A percentile compares a stretch with the other conserved stretches of the same genome.
These are phyloP conservation scores for Meloidogyne floridensis DNA, from an alignment of 1,140 invertebrate species.

Conservation along the genomic window DNA sequence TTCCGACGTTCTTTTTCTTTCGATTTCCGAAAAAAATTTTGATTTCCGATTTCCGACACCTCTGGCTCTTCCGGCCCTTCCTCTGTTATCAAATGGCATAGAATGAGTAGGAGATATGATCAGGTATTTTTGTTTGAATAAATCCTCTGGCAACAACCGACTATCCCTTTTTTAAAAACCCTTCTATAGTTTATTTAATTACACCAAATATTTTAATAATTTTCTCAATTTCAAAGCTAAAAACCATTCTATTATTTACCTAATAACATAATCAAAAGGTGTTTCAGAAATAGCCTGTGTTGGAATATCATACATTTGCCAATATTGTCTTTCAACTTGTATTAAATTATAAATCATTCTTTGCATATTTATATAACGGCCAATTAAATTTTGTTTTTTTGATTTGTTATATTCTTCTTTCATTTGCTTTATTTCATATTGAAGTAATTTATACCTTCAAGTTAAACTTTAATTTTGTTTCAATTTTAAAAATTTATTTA, in stretches of 20 bases:
- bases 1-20: too few relatives aligned
- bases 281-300: slow-evolving; percentile 80
- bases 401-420: slow-evolving; percentile 59
- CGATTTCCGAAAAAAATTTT: too few relatives aligned
- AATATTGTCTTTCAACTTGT: slow-evolving; percentile 5
- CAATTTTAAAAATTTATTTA: slow-evolving; percentile 41
- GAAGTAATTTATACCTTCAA: slow-evolving; percentile 45
- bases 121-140: too few relatives aligned
- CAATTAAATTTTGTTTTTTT: slow-evolving; percentile 55
- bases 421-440: slow-evolving; percentile 57
- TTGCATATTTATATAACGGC: slow-evolving; percentile 55
- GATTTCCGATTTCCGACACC: too few relatives aligned
- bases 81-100: too few relatives aligned
- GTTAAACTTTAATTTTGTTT: not conserved
- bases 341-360: slow-evolving; percentile 54
- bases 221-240: not conserved
- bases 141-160: too few relatives aligned
- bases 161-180: too few relatives aligned
- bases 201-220: too few relatives aligned
- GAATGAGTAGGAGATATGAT: too few relatives aligned
- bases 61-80: too few relatives aligned
- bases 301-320: slow-evolving; percentile 86
- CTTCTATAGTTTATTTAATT: too few relatives aligned
- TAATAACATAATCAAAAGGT: slow-evolving; percentile 84
- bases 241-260: slow-evolving; percentile 62